Percentiles rank a stretch among this genome's conserved stretches.
Conservation (phyloP, 2,113 vertebrate species). For the Brachypteracias leptosomus region DNA sequence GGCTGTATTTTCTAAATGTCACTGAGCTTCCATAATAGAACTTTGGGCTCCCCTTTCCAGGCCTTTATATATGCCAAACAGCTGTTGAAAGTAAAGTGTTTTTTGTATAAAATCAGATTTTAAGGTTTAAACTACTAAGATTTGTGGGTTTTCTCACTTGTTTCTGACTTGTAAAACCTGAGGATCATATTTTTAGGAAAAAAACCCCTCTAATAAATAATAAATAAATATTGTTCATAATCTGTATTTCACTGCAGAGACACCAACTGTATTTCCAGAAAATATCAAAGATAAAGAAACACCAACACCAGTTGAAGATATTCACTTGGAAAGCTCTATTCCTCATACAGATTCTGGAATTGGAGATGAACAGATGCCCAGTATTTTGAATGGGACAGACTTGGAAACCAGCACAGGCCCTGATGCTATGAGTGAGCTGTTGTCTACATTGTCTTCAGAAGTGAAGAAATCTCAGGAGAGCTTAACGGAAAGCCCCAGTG, state of each 20-base stretch:
- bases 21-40: neutral
- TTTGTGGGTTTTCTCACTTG: neutral
- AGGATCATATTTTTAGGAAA: neutral
- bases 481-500: slow-evolving; percentile 82
- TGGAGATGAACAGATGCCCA: slow-evolving; percentile 84
- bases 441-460: slow-evolving; percentile 87
- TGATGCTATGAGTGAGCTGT: slow-evolving; percentile 83
- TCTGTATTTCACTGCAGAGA: slow-evolving; percentile 76
- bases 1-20: slow-evolving; percentile 6
- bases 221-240: slow-evolving; percentile 30
- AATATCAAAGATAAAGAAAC: slow-evolving; percentile 81
- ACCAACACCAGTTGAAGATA: slow-evolving; percentile 76
- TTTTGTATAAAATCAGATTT: neutral
- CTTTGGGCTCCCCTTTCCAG: neutral
- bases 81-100: neutral
- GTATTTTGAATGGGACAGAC: slow-evolving; percentile 86
- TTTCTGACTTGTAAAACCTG: neutral
- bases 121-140: neutral
- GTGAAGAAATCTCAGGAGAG: slow-evolving; percentile 90
- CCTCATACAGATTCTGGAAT: slow-evolving; percentile 90
- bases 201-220: too few relatives aligned
- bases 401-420: slow-evolving; percentile 77
- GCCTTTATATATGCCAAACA: neutral
- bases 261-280: slow-evolving; percentile 80
- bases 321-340: slow-evolving; percentile 78